Conservation (phyloP, 1,140 invertebrate species). For the Drosophila jambulina region DNA sequence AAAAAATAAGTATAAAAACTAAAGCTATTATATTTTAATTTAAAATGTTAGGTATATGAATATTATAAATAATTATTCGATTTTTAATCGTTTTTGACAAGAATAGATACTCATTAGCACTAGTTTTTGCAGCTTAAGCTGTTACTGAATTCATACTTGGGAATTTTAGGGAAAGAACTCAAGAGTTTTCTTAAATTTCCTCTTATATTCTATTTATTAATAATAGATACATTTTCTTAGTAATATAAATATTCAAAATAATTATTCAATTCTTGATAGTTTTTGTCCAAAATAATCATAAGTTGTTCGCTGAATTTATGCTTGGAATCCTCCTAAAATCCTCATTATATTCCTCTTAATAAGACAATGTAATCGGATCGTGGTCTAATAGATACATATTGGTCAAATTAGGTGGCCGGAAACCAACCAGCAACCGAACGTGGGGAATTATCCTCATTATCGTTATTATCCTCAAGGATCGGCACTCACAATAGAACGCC, state of each 20-base stretch:
- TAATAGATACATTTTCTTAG: too few species aligned
- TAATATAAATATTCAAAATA: background rate
- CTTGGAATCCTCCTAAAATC: background rate
- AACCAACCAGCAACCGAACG: background rate
- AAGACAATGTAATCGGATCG: constrained; percentile 2
- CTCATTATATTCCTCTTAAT: background rate
- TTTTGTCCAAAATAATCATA: background rate
- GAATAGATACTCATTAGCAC: too few species aligned
- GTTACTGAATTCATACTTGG: too few species aligned
- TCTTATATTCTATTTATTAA: too few species aligned
- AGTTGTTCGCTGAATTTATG: background rate
- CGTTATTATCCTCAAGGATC: constrained; percentile 25
- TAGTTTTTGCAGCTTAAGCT: too few species aligned
- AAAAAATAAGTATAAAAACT: too few species aligned
- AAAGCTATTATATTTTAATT: background rate
- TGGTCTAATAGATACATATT: constrained; percentile 7
- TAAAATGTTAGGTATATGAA: background rate
- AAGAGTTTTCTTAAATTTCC: too few species aligned
- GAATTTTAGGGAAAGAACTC: too few species aligned
- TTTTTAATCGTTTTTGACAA: too few species aligned
- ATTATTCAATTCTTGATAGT: background rate
- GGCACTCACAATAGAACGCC: constrained; percentile 71
- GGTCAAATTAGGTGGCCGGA: constrained; percentile 33
- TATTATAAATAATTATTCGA: background rate
- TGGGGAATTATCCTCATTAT: constrained; percentile 8